Evolutionary conservation across 2,797 vertebrate genomes (phyloP).

Genomic region (Thamnophis elegans): DNA sequence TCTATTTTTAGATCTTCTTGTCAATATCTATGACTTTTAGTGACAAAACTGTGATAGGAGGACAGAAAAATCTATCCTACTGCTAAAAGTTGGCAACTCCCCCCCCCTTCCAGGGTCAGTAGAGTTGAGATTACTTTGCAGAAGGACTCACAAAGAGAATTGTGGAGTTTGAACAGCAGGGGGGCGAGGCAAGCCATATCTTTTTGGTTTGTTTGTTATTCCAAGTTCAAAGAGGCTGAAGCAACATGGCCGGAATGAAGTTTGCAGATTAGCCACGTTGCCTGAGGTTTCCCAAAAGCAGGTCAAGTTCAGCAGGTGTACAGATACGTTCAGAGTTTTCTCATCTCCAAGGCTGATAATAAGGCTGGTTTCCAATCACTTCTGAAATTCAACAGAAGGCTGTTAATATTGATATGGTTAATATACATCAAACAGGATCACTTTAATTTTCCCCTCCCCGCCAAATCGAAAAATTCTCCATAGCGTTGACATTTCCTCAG

Average conservation of each 20-base stretch:
- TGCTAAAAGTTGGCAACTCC: neutral
- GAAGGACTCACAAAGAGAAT: neutral
- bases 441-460: constrained; percentile 63
- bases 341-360: constrained; percentile 60
- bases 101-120: fast-evolving
- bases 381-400: constrained; percentile 67
- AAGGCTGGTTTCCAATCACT: constrained; percentile 58
- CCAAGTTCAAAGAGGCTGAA: neutral
- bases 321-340: constrained; percentile 56
- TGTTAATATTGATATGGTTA: constrained; percentile 80
- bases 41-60: neutral
- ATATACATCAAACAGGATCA: constrained; percentile 73
- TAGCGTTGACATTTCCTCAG: constrained; percentile 77
- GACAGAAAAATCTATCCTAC: neutral
- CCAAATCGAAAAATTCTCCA: constrained; percentile 70
- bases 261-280: constrained; percentile 24
- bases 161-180: neutral
- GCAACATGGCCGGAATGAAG: constrained; percentile 24
- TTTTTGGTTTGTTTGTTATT: constrained; percentile 5
- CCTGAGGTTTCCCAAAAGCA: constrained; percentile 51
- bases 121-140: neutral
- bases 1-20: neutral
- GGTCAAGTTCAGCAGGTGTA: constrained; percentile 60
- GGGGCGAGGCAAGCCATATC: neutral
- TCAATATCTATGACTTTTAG: neutral